phyloP scores from a whole-genome alignment of 2,113 vertebrate genomes.

The Lasiurus borealis region DNA sequence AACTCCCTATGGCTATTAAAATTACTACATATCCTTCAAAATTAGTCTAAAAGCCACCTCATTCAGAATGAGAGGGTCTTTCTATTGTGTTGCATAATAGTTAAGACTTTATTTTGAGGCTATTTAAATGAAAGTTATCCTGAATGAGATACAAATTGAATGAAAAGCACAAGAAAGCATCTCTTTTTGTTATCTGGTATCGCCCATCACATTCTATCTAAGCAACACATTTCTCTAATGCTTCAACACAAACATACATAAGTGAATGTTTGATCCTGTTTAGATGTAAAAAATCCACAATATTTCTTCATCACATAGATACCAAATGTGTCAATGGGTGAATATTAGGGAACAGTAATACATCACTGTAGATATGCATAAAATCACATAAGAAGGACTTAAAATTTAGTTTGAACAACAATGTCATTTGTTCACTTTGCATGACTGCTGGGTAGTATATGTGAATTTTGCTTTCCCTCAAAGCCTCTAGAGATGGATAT shows the following conservation, averaged over 20 bases:
- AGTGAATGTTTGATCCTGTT: background rate
- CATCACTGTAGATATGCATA: background rate
- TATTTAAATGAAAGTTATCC: conserved; percentile 9
- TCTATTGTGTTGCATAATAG: background rate
- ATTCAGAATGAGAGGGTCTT: background rate
- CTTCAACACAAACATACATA: background rate
- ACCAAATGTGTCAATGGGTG: background rate
- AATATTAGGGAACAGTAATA: conserved; percentile 4
- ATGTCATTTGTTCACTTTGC: conserved; percentile 1
- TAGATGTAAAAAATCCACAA: background rate
- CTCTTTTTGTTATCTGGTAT: background rate
- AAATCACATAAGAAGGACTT: conserved; percentile 11
- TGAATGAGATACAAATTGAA: background rate
- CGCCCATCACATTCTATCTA: background rate
- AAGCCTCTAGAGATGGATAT: background rate
- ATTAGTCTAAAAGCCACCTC: background rate
- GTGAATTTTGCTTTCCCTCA: background rate
- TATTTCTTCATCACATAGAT: background rate
- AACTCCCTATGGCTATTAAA: background rate
- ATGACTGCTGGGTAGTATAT: background rate
- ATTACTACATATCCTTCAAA: background rate
- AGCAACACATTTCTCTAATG: background rate
- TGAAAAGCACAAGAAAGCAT: background rate
- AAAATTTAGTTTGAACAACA: background rate
- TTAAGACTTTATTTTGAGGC: background rate